Evolutionary conservation across 2,797 vertebrate species (phyloP), one percentile per base, ranked within the genome.

Genomic region (Sylvilagus floridanus): DNA sequence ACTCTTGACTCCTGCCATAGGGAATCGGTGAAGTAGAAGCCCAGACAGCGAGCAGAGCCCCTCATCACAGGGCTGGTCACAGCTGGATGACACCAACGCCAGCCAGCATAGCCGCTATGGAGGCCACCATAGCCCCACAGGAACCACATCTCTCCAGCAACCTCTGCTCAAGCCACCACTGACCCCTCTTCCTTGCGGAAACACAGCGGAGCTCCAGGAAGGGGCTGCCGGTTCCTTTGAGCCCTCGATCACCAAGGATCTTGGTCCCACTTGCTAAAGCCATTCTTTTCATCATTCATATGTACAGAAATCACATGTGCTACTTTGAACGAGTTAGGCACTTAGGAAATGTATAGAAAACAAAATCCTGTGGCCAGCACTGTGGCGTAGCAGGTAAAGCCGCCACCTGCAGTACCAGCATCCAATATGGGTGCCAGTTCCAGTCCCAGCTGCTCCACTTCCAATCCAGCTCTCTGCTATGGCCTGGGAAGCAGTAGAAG

Each of bases 201-300:
- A 22, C 4, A 9, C 7, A n/a, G 4, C 19, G 6, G 26, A 14
- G 21, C 30, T 68, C 62, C 37, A 63, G 66, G 50, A 69, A 84
- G 69, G 24, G 32, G 32, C 62, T 62, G n/a, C 47, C 78, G 52
- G 0, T 47, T 32, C n/a, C 79, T 72, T 26, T 50, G 42, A 93
- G 75, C 32, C 2, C 60, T 84, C 60, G 7, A 16, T 69, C 42
- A 7, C 73, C n/a, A 9, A 66, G 30, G 37, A 83, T 50, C 62
- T 17, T 75, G n/a, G 79, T 32, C 65, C 47, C 52, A 83, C 69
- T 63, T 47, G 32, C 47, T 28, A 66, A 4, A 63, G 1, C 35
- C 37, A 32, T 91, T 86, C 88, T 95, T 77, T 72, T 79, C 83
- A 91, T 88, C 52, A 24, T 88, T 16, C 57, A 71, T 42, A 78